Conservation (phyloP, 2,113 vertebrate genomes). For the Cyanoramphus novaezelandiae region DNA sequence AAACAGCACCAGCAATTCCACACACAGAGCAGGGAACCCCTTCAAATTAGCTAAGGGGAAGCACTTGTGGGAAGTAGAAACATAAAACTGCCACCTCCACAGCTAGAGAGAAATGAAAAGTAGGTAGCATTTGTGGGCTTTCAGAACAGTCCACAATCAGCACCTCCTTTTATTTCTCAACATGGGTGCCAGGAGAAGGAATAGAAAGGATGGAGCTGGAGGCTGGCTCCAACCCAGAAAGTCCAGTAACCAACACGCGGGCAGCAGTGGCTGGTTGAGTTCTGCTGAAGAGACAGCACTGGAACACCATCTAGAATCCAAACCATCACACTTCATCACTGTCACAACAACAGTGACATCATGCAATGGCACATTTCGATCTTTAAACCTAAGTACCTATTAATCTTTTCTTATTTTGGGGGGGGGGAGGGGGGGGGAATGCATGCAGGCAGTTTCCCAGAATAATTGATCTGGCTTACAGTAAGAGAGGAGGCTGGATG, state of each 20-base stretch:
- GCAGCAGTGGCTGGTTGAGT: neutral
- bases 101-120: neutral
- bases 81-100: neutral
- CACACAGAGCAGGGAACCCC: fast-evolving
- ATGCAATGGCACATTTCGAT: neutral
- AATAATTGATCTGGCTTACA: conserved; percentile 40
- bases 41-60: neutral
- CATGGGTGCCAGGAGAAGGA: neutral
- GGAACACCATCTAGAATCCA: neutral
- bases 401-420: conserved; percentile 9
- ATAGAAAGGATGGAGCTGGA: neutral
- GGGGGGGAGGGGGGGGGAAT: too few relatives aligned
- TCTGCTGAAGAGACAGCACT: neutral
- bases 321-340: neutral
- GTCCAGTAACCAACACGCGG: fast-evolving
- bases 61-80: neutral
- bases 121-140: neutral
- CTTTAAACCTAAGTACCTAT: conserved; percentile 18
- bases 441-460: neutral
- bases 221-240: neutral
- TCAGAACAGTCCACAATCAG: neutral
- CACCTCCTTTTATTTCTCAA: neutral
- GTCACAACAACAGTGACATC: neutral
- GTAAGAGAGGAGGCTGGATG: neutral
- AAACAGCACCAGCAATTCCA: neutral